phyloP scores from a whole-genome alignment of 1,140 invertebrate species.

The Amyelois transitella region DNA sequence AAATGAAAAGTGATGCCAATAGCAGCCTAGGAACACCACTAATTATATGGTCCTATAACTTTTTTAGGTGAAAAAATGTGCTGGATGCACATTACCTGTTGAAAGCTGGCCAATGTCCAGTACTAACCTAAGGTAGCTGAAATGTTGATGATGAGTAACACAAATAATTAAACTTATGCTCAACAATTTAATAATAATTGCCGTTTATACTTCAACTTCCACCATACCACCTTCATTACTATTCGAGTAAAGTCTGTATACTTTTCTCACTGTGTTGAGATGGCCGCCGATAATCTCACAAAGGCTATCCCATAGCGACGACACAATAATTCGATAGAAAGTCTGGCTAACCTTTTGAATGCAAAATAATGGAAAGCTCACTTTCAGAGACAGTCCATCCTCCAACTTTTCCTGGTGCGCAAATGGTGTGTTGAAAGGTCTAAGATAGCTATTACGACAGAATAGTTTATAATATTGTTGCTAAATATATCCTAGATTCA shows the following conservation, averaged over 20 bases:
- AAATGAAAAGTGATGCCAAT: too few species aligned
- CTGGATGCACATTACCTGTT: too few species aligned
- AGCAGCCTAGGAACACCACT: too few species aligned
- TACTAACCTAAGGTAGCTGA: too few species aligned
- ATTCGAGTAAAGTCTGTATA: not conserved
- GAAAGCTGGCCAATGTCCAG: too few species aligned
- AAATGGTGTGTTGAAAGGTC: not conserved
- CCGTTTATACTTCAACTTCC: not conserved
- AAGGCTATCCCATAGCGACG: constrained; percentile 37
- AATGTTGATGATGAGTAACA: too few species aligned
- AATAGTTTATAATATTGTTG: not conserved
- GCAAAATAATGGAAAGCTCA: constrained; percentile 34
- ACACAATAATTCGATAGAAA: constrained; percentile 54
- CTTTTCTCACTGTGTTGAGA: not conserved
- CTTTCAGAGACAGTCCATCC: constrained; percentile 1
- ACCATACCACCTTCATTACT: not conserved
- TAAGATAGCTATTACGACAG: not conserved
- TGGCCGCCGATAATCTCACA: not conserved
- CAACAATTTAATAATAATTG: not conserved
- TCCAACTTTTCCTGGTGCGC: not conserved
- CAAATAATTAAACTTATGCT: not conserved
- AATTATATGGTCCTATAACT: too few species aligned
- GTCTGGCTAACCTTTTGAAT: constrained; percentile 41
- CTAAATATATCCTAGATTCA: not conserved
- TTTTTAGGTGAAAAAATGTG: too few species aligned